Evolutionary conservation across 37 sponge, comb jelly and placozoan species (phyloP), one percentile per base, ranked within the genome.

Genomic region (Haliclona indistincta): DNA sequence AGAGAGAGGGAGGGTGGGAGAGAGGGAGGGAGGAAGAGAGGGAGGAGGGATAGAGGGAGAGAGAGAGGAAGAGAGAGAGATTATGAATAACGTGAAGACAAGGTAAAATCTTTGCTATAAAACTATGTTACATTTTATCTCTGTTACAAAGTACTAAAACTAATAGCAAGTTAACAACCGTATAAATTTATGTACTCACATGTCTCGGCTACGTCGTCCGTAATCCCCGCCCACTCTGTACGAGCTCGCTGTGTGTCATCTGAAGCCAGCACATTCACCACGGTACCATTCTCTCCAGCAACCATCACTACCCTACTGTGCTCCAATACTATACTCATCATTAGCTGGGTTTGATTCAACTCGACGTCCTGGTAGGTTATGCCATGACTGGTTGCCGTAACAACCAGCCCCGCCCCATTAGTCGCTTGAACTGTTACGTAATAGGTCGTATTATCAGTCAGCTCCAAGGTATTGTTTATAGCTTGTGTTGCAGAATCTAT

Each of bases 321-420:
- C 62, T 77, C 82, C 30, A 81, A 68, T 1, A 6, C 23, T 29
- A 93, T 82, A n/a, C 76, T 4, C 25, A 36, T 10, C 5, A 64
- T 61, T 65, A 93, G 54, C 11, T 32, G 54, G 10, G 89, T 81
- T 19, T 8, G 42, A 45, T 93, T 88, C 38, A 93, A 68, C 44
- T 75, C 82, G 0, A 81, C 77, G 1, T 71, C 78, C 2, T 84
- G 36, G 62, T 84, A 88, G 0, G 89, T 93, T 19, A 93, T 60
- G 8, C 93, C 93, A 38, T 0, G 22, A 36, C 89, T 88, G 47
- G 80, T 66, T 19, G 63, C 68, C 23, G 52, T 70, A 8, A 38
- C 15, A 11, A 30, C 43, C 65, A 88, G 54, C 30, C 89, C 79
- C 6, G 93, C 93, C 6, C 93, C 93, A 78, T 93, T 93, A 22